Evolutionary conservation across 2,797 vertebrate species (phyloP), one percentile per base, ranked within the genome.

Genomic region (Tenualosa ilisha): DNA sequence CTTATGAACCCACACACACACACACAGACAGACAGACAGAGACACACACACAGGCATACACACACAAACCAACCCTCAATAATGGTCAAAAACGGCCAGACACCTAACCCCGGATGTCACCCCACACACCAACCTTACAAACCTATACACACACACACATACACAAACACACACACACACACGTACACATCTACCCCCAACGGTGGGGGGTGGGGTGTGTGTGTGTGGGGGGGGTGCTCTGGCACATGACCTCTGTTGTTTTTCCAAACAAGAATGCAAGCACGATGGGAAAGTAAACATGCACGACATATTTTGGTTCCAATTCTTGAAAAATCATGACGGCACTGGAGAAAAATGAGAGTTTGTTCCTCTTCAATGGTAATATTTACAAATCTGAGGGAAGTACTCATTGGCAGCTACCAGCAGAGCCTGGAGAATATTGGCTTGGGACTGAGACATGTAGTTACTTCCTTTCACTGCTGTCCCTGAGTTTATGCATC

Each of bases 311-410:
- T 88, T 90, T 89, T 86, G 83, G 83, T 86, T 54, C 17, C n/a
- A 6, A 31, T 51, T 89, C 86, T 56, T 61, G 49, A 89, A 90
- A 88, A 61, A 86, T 72, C 81, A 83, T 88, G 75, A 87, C n/a
- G 43, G 84, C 49, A 72, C 26, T 22, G 49, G 7, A 86, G 84
- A 84, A 87, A 84, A 89, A 87, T 87, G 4, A 82, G 8, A 17
- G 51, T 46, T 88, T 89, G 84, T 89, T 90, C 82, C 88, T 89
- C 86, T 89, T 83, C 68, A 82, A 82, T 63, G 85, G 86, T 75
- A 91, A 92, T 91, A 90, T 92, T 93, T 93, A 90, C 86, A 84
- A 86, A 88, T 88, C 81, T 84, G 72, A 89, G 91, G 91, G 90
- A 94, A 91, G 89, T 82, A 79, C 84, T 86, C 22, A 15, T 50